Evolutionary conservation across 2,113 vertebrate species (phyloP).

Genomic region (Lipophrys pholis): DNA sequence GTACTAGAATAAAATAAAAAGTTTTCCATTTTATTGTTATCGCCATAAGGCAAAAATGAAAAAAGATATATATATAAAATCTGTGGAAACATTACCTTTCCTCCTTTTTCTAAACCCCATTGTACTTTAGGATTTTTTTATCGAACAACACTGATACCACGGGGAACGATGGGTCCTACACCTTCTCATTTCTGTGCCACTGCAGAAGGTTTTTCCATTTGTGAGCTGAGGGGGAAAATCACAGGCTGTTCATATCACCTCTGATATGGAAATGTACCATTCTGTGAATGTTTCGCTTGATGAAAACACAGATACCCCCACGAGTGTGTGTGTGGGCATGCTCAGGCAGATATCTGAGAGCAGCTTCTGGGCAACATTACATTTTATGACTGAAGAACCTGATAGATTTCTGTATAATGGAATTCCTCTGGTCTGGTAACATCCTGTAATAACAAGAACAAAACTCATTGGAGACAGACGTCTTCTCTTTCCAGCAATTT

Average conservation of each 20-base stretch:
- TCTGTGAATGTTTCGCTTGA: constrained; percentile 34
- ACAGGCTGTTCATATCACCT: constrained; percentile 27
- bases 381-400: constrained; percentile 45
- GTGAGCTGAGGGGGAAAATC: constrained; percentile 25
- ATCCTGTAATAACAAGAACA: constrained; percentile 45
- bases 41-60: too few species aligned
- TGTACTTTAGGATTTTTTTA: too few species aligned
- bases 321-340: constrained; percentile 27
- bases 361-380: constrained; percentile 26
- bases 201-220: constrained; percentile 27
- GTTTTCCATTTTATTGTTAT: too few species aligned
- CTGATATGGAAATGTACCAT: constrained; percentile 51
- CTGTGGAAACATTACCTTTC: too few species aligned
- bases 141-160: too few species aligned
- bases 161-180: too few species aligned
- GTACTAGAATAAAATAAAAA: too few species aligned
- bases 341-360: constrained; percentile 22
- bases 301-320: constrained; percentile 44
- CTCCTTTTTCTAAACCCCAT: too few species aligned
- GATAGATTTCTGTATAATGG: constrained; percentile 39
- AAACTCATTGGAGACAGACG: constrained; percentile 29
- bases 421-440: constrained; percentile 43
- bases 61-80: too few species aligned
- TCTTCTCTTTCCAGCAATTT: constrained; percentile 30
- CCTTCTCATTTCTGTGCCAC: background rate